A percentile compares a stretch with the other conserved stretches of the same genome.
These are phyloP conservation scores for Pygoscelis antarcticus DNA, from an alignment of 2,113 vertebrate species.

Conservation along the genomic window DNA sequence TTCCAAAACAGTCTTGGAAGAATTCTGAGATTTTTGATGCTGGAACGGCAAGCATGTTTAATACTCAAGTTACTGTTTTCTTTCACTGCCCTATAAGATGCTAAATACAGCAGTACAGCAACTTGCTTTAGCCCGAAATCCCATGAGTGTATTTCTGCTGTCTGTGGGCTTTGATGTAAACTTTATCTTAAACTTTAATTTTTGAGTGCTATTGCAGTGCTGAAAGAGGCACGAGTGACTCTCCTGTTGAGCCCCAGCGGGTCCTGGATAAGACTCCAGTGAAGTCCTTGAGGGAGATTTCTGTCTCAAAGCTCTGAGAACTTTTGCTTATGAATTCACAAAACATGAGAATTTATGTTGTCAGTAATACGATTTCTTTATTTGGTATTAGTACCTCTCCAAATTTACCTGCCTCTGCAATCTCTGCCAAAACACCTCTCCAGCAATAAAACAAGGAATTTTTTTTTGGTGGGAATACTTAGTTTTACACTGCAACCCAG, in stretches of 20 bases:
- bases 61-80: not conserved
- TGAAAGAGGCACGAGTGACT: not conserved
- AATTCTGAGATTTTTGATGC: not conserved
- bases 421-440: not conserved
- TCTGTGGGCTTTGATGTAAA: not conserved
- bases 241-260: not conserved
- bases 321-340: not conserved
- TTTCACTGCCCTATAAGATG: not conserved
- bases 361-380: not conserved
- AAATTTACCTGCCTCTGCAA: not conserved
- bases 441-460: not conserved
- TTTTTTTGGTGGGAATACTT: not conserved
- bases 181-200: not conserved
- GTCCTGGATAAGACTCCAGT: not conserved
- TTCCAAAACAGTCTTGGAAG: not conserved
- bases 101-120: not conserved
- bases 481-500: not conserved
- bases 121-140: not conserved
- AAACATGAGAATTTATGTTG: not conserved
- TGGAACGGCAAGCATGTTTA: not conserved
- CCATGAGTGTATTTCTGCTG: not conserved
- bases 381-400: not conserved
- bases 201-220: not conserved
- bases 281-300: not conserved
- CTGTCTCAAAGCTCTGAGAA: not conserved